Percentiles rank a stretch among this genome's conserved stretches.
phyloP scores from a whole-genome alignment of 1,140 invertebrate species.

The Drosophila azteca region DNA sequence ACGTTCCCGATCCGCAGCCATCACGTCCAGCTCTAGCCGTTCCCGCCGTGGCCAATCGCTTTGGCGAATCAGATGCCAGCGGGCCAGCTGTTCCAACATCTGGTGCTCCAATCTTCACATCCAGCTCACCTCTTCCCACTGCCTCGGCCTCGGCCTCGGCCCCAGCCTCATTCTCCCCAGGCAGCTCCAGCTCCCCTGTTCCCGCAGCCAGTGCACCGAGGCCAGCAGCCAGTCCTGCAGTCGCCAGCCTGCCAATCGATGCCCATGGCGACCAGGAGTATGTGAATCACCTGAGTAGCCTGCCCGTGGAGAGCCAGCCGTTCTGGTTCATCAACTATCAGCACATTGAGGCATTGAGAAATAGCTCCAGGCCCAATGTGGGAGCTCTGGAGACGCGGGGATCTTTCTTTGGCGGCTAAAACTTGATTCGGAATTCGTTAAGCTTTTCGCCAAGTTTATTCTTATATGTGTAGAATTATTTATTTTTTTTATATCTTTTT shows the following conservation, averaged over 20 bases:
- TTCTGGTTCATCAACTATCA: slow-evolving; percentile 85
- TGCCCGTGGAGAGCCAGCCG: slow-evolving; percentile 84
- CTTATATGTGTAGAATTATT: slow-evolving; percentile 24
- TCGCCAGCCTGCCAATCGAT: slow-evolving; percentile 60
- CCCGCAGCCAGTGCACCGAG: neutral
- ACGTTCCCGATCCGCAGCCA: slow-evolving; percentile 6
- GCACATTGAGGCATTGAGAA: slow-evolving; percentile 81
- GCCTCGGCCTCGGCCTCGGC: neutral
- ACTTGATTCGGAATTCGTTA: neutral
- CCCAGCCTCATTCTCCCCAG: neutral
- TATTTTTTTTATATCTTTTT: slow-evolving; percentile 35
- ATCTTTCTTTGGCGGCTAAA: slow-evolving; percentile 73
- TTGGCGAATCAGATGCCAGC: slow-evolving; percentile 34
- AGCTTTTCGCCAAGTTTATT: neutral
- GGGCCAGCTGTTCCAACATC: neutral
- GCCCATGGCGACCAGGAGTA: slow-evolving; percentile 84
- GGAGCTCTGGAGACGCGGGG: slow-evolving; percentile 59
- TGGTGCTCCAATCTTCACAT: too few relatives aligned
- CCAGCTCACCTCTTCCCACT: neutral
- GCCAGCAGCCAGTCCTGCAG: neutral
- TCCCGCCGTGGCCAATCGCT: slow-evolving; percentile 47
- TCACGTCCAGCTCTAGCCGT: neutral
- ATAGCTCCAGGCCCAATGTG: slow-evolving; percentile 57
- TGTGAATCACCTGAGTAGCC: slow-evolving; percentile 81
- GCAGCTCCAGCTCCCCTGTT: neutral